A percentile compares a stretch with the other conserved stretches of the same genome.
Evolutionary conservation across 2,113 vertebrate genomes (phyloP).

Genomic region (Phaethornis superciliosus): DNA sequence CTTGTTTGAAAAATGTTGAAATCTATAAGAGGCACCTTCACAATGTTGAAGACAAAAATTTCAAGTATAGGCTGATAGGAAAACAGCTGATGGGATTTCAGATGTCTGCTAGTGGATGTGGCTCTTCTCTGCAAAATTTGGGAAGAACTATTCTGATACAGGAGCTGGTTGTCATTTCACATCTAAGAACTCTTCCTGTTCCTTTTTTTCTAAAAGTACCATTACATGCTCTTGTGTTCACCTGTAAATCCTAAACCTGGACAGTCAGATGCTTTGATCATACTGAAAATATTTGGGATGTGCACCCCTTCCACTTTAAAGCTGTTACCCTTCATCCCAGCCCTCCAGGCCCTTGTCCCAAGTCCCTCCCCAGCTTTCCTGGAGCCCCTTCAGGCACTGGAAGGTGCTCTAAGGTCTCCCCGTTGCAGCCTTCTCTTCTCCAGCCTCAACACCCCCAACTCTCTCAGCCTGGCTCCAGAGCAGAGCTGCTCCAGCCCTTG

Average conservation of each 20-base stretch:
- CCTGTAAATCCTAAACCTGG: fast-evolving
- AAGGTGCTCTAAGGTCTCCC: no score
- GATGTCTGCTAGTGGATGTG: neutral
- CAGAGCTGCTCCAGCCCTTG: no score
- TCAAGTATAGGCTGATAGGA: neutral
- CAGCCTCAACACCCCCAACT: no score
- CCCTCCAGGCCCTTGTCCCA: no score
- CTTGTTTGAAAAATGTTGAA: neutral
- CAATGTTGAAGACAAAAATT: neutral
- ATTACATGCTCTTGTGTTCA: neutral
- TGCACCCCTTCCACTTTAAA: no score
- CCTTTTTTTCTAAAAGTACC: neutral
- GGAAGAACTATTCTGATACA: neutral
- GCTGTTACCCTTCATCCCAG: no score
- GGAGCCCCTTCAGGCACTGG: no score
- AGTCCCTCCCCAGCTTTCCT: no score
- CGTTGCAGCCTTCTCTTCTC: no score
- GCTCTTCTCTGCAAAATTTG: neutral
- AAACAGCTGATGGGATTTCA: neutral
- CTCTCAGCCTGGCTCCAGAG: no score
- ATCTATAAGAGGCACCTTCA: neutral
- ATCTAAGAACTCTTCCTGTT: neutral
- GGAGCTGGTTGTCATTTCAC: neutral
- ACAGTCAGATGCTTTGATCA: neutral
- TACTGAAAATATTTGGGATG: neutral